Conservation (phyloP, 2,888 invertebrate species). For the Andrena minutula region DNA sequence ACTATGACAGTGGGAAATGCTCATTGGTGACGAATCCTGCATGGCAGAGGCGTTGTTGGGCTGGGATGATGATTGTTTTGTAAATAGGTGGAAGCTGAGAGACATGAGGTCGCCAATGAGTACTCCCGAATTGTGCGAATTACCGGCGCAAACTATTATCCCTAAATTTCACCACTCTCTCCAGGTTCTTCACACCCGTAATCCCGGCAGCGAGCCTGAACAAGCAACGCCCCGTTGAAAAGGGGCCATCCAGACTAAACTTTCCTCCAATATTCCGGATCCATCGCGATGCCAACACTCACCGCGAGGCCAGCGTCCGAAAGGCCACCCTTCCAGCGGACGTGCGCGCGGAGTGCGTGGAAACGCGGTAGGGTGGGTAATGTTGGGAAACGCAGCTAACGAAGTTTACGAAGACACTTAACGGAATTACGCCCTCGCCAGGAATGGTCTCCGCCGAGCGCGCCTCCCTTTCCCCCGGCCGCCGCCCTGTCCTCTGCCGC, state of each 20-base stretch:
- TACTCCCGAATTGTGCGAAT: neutral
- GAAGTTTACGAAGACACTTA: constrained; percentile 82
- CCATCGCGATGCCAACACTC: neutral
- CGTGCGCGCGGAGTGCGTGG: constrained; percentile 51
- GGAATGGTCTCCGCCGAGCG: constrained; percentile 64
- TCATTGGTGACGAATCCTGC: too few relatives aligned
- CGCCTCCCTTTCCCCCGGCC: constrained; percentile 27
- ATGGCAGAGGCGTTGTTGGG: too few relatives aligned
- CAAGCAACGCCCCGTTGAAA: constrained; percentile 6
- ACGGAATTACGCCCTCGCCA: constrained; percentile 78
- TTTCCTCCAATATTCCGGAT: constrained; percentile 4
- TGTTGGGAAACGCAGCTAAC: constrained; percentile 80
- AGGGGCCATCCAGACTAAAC: neutral
- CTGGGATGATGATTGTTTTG: too few relatives aligned
- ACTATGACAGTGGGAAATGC: too few relatives aligned
- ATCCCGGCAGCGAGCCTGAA: neutral
- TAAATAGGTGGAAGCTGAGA: too few relatives aligned
- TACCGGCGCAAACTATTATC: constrained; percentile 3
- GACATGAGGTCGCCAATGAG: neutral
- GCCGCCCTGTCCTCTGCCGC: constrained; percentile 16
- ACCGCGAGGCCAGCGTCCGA: neutral
- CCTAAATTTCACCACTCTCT: neutral
- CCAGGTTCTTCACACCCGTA: constrained; percentile 13
- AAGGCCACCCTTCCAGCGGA: neutral
- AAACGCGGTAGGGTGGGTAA: constrained; percentile 70